Evolutionary conservation across 2,113 vertebrate species (phyloP).

Genomic region (Gasterosteus nipponicus): DNA sequence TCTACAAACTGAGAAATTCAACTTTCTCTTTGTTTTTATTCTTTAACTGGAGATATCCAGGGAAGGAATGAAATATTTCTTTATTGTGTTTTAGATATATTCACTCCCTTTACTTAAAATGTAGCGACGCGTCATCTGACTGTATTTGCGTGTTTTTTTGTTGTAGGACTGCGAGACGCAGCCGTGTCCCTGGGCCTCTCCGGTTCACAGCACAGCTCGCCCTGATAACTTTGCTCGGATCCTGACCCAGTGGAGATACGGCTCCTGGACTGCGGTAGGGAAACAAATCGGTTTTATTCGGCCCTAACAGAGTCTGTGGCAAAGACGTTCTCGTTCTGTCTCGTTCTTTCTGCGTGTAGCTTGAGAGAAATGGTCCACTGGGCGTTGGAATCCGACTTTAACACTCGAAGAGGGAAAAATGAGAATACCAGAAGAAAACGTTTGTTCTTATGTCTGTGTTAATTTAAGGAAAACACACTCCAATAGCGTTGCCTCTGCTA

Average conservation of each 20-base stretch:
- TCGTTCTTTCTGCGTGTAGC: slow-evolving; percentile 10
- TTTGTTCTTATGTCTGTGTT: slow-evolving; percentile 2
- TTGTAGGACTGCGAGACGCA: slow-evolving; percentile 88
- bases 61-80: slow-evolving; percentile 1
- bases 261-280: slow-evolving; percentile 95
- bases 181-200: slow-evolving; percentile 80
- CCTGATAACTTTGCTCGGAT: slow-evolving; percentile 78
- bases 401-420: slow-evolving; percentile 22
- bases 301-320: slow-evolving; percentile 2
- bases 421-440: slow-evolving; percentile 24
- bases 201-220: slow-evolving; percentile 80
- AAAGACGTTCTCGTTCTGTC: slow-evolving; percentile 16
- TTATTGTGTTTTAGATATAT: background rate
- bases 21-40: background rate
- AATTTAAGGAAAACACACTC: slow-evolving; percentile 16
- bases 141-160: slow-evolving; percentile 26
- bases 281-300: slow-evolving; percentile 32
- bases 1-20: background rate
- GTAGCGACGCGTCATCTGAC: background rate
- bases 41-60: background rate
- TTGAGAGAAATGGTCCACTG: slow-evolving; percentile 15
- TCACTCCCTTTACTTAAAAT: background rate
- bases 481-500: slow-evolving; percentile 13
- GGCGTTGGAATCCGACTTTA: slow-evolving; percentile 3
- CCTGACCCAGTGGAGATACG: slow-evolving; percentile 90